Evolutionary conservation across 1,140 invertebrate species (phyloP).

Genomic region (Prorops nasuta): DNA sequence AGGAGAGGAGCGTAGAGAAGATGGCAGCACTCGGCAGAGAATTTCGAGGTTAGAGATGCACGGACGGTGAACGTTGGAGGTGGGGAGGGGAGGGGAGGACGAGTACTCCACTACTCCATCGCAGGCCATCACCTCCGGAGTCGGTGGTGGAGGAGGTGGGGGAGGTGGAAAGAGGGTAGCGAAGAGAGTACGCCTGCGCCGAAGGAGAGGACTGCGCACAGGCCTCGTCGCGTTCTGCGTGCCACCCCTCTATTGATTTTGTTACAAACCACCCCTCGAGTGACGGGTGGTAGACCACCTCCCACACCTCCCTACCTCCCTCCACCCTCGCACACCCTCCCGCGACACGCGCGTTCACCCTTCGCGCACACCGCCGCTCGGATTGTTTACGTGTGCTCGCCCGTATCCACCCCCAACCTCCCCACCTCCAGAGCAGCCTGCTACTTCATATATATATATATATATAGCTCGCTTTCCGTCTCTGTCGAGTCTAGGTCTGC

Average conservation of each 20-base stretch:
- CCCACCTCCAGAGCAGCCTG: not conserved
- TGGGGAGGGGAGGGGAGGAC: slow-evolving; percentile 19
- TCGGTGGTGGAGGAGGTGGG: slow-evolving; percentile 7
- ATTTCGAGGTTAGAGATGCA: slow-evolving; percentile 14
- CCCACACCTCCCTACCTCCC: slow-evolving; percentile 22
- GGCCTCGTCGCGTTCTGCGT: slow-evolving; percentile 37
- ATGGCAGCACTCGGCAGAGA: slow-evolving; percentile 1
- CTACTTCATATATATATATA: not conserved
- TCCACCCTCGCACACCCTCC: not conserved
- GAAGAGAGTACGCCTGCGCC: slow-evolving; percentile 13
- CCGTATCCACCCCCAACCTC: slow-evolving; percentile 13
- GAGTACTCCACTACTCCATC: slow-evolving; percentile 49
- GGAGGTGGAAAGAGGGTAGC: slow-evolving; percentile 1
- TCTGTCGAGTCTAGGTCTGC: too few relatives aligned
- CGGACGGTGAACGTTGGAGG: slow-evolving; percentile 10
- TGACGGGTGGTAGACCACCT: slow-evolving; percentile 8
- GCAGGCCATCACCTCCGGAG: slow-evolving; percentile 53
- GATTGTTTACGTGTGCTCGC: too few relatives aligned
- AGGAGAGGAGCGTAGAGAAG: not conserved
- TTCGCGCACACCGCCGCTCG: slow-evolving; percentile 18
- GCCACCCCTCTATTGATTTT: slow-evolving; percentile 59
- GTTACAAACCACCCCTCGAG: slow-evolving; percentile 48
- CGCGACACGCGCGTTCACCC: not conserved
- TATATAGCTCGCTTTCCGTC: too few relatives aligned
- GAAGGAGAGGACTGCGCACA: slow-evolving; percentile 8